Evolutionary conservation across 2,113 vertebrate genomes (phyloP).

Genomic region (Artemisiospiza belli): DNA sequence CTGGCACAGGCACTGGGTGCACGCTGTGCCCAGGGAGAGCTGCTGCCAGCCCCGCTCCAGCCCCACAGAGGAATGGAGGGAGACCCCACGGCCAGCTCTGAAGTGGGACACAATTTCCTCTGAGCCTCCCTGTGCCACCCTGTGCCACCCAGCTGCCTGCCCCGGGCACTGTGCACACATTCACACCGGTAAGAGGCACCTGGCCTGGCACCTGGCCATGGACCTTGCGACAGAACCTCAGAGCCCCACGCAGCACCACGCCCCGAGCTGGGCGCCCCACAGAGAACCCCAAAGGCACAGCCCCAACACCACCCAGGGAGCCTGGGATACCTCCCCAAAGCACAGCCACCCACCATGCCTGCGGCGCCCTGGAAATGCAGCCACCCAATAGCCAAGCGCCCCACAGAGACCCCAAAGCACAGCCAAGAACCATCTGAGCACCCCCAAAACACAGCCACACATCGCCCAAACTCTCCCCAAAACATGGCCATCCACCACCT

Average conservation of each 20-base stretch:
- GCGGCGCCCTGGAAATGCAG: too few species aligned
- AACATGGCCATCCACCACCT: too few species aligned
- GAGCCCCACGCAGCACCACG: rapidly evolving
- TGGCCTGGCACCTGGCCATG: not conserved
- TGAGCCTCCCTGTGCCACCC: too few species aligned
- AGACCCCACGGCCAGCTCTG: rapidly evolving
- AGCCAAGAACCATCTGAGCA: too few species aligned
- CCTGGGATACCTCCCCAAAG: too few species aligned
- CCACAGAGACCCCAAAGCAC: too few species aligned
- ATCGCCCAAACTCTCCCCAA: too few species aligned
- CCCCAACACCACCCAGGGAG: not conserved
- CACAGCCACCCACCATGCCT: not conserved
- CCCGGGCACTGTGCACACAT: rapidly evolving
- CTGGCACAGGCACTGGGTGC: too few species aligned
- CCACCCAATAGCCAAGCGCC: too few species aligned
- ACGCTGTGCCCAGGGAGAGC: not conserved
- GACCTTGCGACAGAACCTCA: not conserved
- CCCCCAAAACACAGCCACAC: too few species aligned
- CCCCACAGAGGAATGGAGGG: rapidly evolving
- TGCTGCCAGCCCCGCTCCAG: not conserved
- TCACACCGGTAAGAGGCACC: not conserved
- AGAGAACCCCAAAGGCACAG: not conserved
- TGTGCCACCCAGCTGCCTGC: not conserved
- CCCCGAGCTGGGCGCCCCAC: rapidly evolving
- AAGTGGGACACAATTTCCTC: not conserved